Evolutionary conservation across 2,113 vertebrate species (phyloP).

Genomic region (Oceanites oceanicus): DNA sequence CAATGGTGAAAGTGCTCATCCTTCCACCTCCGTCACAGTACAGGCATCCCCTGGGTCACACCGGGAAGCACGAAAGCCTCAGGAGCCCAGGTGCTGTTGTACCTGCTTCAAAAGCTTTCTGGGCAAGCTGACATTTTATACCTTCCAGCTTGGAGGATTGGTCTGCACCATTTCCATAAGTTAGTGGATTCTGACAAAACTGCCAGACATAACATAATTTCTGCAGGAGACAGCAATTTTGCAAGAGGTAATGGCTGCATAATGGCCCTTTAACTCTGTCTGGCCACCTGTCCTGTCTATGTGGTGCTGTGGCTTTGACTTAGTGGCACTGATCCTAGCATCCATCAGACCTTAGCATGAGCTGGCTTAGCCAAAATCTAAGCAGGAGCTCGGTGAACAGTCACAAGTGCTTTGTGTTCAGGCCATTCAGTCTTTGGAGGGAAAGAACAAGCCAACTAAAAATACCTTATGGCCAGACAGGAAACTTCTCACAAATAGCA

Average conservation of each 20-base stretch:
- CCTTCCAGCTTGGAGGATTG: background rate
- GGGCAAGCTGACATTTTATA: background rate
- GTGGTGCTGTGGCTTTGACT: background rate
- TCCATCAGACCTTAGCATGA: background rate
- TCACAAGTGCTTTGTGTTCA: background rate
- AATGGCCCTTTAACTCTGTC: background rate
- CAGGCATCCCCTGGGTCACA: background rate
- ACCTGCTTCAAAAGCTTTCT: background rate
- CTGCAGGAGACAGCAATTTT: background rate
- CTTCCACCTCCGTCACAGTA: accelerated
- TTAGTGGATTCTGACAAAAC: background rate
- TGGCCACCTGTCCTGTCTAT: background rate
- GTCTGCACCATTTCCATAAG: background rate
- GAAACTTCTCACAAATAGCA: background rate
- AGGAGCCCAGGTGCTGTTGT: background rate
- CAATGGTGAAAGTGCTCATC: background rate
- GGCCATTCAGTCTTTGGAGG: background rate
- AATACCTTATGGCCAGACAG: background rate
- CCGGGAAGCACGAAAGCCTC: background rate
- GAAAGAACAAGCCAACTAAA: background rate
- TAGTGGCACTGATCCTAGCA: background rate
- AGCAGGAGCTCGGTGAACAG: background rate
- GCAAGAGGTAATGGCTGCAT: background rate
- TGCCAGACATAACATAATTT: background rate
- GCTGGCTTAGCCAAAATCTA: background rate